Percentiles rank a stretch among this genome's conserved stretches.
These are phyloP conservation scores for Scaptomyza reducta DNA, from an alignment of 2,888 invertebrate species.

Conservation along the genomic window DNA sequence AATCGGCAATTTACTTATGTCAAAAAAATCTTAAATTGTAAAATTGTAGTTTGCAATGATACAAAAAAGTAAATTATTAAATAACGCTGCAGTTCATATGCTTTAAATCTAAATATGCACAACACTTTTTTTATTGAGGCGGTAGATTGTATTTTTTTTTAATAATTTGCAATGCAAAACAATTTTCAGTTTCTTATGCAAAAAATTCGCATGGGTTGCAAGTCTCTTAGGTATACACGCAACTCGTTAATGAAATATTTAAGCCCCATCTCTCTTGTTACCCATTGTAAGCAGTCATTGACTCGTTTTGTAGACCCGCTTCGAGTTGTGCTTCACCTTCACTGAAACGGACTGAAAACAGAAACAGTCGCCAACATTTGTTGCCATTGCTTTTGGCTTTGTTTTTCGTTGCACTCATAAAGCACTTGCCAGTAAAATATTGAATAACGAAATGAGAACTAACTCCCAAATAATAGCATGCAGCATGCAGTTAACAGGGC, in stretches of 20 bases:
- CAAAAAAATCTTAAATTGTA: no score
- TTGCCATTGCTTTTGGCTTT: conserved; percentile 7
- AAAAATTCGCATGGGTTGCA: conserved; percentile 14
- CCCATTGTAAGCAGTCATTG: conserved; percentile 55
- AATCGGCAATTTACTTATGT: no score
- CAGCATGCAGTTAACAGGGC: conserved; percentile 24
- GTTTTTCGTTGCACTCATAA: conserved; percentile 30
- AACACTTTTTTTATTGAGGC: no score
- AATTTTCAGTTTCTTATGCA: conserved; percentile 27
- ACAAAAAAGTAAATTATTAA: no score
- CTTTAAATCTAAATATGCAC: conserved; percentile 4
- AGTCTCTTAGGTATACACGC: conserved; percentile 32
- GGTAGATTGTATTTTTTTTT: conserved; percentile 13
- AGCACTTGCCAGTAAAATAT: conserved; percentile 35
- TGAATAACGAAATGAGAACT: conserved; percentile 31
- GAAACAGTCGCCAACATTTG: conserved; percentile 39
- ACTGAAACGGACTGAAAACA: conserved; percentile 29
- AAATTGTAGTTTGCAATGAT: no score
- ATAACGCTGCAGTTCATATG: no score
- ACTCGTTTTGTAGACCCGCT: conserved; percentile 33
- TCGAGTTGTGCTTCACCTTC: conserved; percentile 39
- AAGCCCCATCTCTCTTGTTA: conserved; percentile 19
- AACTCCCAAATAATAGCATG: conserved; percentile 28
- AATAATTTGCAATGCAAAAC: conserved; percentile 6
- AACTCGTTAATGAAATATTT: conserved; percentile 14